Evolutionary conservation across 2,797 vertebrate species (phyloP).

Genomic region (Poecilia velifera): DNA sequence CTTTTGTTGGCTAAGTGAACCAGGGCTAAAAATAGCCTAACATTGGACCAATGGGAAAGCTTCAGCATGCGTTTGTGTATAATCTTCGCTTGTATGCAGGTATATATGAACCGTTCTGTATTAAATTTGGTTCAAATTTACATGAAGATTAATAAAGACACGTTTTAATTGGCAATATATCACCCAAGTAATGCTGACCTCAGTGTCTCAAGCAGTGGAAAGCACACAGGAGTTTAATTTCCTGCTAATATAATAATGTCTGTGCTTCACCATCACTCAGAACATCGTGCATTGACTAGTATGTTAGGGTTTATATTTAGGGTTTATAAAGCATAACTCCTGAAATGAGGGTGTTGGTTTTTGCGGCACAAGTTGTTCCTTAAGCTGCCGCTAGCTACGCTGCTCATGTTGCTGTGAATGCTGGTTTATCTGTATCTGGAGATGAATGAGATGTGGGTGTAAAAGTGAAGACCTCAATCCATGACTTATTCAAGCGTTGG

Average conservation of each 20-base stretch:
- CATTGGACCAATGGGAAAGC: slow-evolving; percentile 40
- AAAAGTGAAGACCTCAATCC: not conserved
- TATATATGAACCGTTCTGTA: slow-evolving; percentile 16
- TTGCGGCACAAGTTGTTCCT: not conserved
- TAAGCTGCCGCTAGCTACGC: not conserved
- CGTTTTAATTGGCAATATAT: slow-evolving; percentile 3
- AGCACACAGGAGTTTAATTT: slow-evolving; percentile 25
- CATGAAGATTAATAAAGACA: slow-evolving; percentile 22
- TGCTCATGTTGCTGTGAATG: not conserved
- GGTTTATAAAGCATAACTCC: not conserved
- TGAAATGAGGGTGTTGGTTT: not conserved
- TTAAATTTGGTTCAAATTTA: slow-evolving; percentile 18
- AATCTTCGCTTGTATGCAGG: not conserved
- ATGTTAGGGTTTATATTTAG: not conserved
- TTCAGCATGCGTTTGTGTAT: slow-evolving; percentile 13
- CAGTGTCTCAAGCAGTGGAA: slow-evolving; percentile 2
- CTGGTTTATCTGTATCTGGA: not conserved
- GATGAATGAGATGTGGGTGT: not conserved
- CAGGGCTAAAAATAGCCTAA: slow-evolving; percentile 71
- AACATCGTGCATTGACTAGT: not conserved
- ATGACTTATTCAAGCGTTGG: too few species aligned
- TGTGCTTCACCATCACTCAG: not conserved
- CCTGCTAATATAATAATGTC: slow-evolving; percentile 6
- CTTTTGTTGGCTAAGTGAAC: slow-evolving; percentile 57
- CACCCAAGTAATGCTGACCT: slow-evolving; percentile 5